Conservation (phyloP, 30 jellyfish, hydroid and myxozoan genomes). For the Pseudorhiza aurosa region DNA sequence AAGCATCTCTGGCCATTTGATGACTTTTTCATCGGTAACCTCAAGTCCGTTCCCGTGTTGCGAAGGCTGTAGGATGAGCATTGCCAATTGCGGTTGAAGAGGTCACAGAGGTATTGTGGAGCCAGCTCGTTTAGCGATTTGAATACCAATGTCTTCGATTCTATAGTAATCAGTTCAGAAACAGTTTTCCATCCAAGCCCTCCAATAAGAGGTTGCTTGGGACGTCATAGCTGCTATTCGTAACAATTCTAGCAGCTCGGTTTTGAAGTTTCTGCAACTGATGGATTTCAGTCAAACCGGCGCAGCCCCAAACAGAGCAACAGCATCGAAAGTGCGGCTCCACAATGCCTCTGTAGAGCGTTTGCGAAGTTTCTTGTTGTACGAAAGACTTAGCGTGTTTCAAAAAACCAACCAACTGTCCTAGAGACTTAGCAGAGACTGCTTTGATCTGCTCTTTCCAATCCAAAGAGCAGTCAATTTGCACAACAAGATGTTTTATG, state of each 20-base stretch:
- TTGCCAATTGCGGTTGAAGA: too few relatives aligned
- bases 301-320: conserved; percentile 2
- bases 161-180: background rate
- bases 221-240: background rate
- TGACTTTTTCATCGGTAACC: too few relatives aligned
- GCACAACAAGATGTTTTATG: background rate
- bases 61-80: too few relatives aligned
- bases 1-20: too few relatives aligned
- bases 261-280: conserved; percentile 14
- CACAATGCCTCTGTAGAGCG: background rate
- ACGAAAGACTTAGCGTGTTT: background rate
- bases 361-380: background rate
- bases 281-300: conserved; percentile 2
- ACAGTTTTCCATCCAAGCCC: conserved; percentile 17
- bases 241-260: conserved; percentile 15
- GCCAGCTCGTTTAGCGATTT: background rate
- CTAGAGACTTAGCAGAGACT: background rate
- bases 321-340: conserved; percentile 5
- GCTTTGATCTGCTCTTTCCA: background rate
- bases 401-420: background rate
- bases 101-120: too few relatives aligned
- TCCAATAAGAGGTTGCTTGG: background rate
- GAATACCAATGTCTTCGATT: background rate
- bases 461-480: background rate
- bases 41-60: too few relatives aligned